These are phyloP conservation scores for Synodontis membranacea DNA, from an alignment of 2,113 vertebrate species.

Conservation along the genomic window DNA sequence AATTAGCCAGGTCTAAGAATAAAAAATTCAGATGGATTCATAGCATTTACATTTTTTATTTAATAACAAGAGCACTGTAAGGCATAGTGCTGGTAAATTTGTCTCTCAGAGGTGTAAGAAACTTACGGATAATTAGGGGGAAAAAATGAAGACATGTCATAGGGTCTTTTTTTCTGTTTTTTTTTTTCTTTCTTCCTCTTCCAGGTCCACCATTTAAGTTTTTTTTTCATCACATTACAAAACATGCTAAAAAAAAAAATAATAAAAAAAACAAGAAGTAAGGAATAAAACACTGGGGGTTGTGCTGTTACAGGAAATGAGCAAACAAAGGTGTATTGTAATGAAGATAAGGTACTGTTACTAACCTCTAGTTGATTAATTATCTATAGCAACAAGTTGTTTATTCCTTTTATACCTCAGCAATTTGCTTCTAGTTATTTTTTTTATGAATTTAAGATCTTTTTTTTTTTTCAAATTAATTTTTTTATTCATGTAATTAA, in stretches of 20 bases:
- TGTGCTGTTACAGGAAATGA: too few species aligned
- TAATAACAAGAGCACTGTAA: neutral
- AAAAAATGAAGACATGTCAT: neutral
- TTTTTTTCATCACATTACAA: neutral
- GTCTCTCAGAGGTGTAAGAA: neutral
- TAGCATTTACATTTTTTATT: conserved; percentile 4
- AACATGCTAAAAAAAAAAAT: neutral
- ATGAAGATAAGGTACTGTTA: neutral
- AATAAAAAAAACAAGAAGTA: too few species aligned
- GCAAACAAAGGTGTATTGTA: too few species aligned
- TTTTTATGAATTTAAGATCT: too few species aligned
- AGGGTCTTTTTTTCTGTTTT: neutral
- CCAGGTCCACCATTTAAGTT: neutral
- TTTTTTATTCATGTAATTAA: too few species aligned
- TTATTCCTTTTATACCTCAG: neutral
- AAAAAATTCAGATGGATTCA: conserved; percentile 7
- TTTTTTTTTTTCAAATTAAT: too few species aligned
- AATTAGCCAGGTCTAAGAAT: neutral
- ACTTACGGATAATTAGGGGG: neutral
- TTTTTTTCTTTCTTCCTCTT: neutral
- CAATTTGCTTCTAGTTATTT: neutral
- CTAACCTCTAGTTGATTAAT: neutral
- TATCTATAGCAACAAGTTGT: neutral
- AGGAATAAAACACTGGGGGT: neutral
- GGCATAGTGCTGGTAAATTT: neutral